These are phyloP conservation scores for Acronicta psi DNA, from an alignment of 2,888 invertebrate genomes.

Conservation along the genomic window DNA sequence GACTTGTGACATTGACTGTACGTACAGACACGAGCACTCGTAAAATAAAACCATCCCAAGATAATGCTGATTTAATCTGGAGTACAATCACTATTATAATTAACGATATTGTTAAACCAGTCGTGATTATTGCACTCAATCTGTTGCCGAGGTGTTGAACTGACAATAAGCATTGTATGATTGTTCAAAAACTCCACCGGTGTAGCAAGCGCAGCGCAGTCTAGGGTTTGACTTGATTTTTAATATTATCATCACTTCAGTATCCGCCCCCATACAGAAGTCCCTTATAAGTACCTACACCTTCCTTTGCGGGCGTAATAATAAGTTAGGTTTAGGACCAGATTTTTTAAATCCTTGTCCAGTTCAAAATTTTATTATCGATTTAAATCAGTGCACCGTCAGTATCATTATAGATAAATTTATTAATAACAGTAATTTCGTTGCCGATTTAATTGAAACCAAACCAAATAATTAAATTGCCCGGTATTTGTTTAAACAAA, in stretches of 20 bases:
- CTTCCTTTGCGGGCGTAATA: too few species aligned
- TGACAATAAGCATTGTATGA: constrained; percentile 5
- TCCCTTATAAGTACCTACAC: too few species aligned
- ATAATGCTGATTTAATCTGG: constrained; percentile 29
- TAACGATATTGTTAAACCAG: constrained; percentile 23
- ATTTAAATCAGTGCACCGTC: too few species aligned
- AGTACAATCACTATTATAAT: constrained; percentile 19
- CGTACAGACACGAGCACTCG: constrained; percentile 13
- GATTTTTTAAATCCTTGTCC: too few species aligned
- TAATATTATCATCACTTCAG: too few species aligned
- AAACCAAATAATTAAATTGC: constrained; percentile 20
- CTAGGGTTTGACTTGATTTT: too few species aligned
- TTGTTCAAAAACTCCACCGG: neutral
- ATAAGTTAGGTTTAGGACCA: too few species aligned
- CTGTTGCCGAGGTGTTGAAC: constrained; percentile 17
- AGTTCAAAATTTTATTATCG: too few species aligned
- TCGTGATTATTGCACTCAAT: constrained; percentile 14
- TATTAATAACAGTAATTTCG: neutral
- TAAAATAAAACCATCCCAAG: constrained; percentile 17
- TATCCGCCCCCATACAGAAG: too few species aligned
- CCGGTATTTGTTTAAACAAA: constrained; percentile 36
- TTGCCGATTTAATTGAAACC: too few species aligned
- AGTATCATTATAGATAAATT: too few species aligned
- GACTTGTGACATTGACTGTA: constrained; percentile 57
- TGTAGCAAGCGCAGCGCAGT: too few species aligned